phyloP scores from a whole-genome alignment of 1,140 invertebrate genomes.

The Aphidius gifuensis region DNA sequence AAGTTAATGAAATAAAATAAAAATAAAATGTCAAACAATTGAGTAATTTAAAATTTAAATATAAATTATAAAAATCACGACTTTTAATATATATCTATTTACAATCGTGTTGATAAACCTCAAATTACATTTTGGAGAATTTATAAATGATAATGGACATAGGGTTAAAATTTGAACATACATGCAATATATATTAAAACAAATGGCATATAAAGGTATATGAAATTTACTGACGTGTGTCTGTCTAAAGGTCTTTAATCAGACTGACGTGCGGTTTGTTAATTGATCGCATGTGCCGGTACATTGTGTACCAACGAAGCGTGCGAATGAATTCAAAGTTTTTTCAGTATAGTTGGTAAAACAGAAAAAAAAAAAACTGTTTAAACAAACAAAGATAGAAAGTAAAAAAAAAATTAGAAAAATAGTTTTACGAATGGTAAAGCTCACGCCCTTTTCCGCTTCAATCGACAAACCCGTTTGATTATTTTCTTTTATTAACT shows the following conservation, averaged over 20 bases:
- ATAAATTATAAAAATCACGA: too few species aligned
- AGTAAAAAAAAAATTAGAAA: background rate
- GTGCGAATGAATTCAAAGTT: slow-evolving; percentile 13
- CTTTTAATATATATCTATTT: too few species aligned
- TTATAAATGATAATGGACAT: too few species aligned
- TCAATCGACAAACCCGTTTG: slow-evolving; percentile 5
- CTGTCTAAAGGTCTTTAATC: slow-evolving; percentile 16
- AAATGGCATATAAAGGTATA: background rate
- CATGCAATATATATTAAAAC: too few species aligned
- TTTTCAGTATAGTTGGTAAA: background rate
- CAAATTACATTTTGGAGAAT: too few species aligned
- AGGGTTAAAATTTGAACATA: too few species aligned
- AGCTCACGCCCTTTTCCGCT: slow-evolving; percentile 17
- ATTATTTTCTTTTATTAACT: slow-evolving; percentile 1
- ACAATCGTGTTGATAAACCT: too few species aligned
- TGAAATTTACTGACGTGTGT: slow-evolving; percentile 2
- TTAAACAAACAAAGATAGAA: background rate
- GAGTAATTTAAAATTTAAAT: too few species aligned
- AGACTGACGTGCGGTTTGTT: slow-evolving; percentile 21
- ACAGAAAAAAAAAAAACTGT: background rate
- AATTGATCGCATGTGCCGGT: slow-evolving; percentile 20
- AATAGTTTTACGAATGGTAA: background rate
- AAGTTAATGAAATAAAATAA: too few species aligned
- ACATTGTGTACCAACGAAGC: slow-evolving; percentile 21
- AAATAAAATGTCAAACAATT: too few species aligned